These are phyloP conservation scores for Ectemnius cavifrons DNA, from an alignment of 2,888 invertebrate genomes.

Conservation along the genomic window DNA sequence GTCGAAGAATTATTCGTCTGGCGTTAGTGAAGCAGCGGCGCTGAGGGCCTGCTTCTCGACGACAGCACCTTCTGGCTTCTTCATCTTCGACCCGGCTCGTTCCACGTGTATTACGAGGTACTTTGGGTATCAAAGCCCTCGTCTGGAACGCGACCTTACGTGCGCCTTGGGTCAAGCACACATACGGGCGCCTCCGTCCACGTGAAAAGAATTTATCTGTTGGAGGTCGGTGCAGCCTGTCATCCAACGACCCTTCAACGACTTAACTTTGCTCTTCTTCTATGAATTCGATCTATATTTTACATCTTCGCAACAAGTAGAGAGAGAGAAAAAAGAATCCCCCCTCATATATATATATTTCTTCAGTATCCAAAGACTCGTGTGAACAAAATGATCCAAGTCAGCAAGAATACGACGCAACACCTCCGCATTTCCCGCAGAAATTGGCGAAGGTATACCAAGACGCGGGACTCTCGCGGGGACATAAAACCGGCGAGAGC, in stretches of 20 bases:
- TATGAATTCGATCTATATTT: too few relatives aligned
- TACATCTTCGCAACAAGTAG: too few relatives aligned
- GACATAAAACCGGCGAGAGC: conserved; percentile 17
- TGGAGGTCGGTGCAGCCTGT: conserved; percentile 62
- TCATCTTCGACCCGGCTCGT: conserved; percentile 34
- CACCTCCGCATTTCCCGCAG: background rate
- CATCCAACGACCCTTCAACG: conserved; percentile 59
- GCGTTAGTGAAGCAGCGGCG: conserved; percentile 37
- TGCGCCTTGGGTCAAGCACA: conserved; percentile 40
- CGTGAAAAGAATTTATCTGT: conserved; percentile 65
- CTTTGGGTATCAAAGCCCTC: conserved; percentile 44
- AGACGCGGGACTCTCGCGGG: background rate
- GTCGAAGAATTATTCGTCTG: conserved; percentile 61
- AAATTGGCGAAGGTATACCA: background rate
- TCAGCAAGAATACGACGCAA: too few relatives aligned
- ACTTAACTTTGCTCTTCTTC: conserved; percentile 52
- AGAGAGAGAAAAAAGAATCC: too few relatives aligned
- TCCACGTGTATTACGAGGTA: conserved; percentile 53
- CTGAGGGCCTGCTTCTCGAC: conserved; percentile 42
- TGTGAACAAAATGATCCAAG: too few relatives aligned
- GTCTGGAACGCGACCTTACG: conserved; percentile 43
- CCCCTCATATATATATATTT: too few relatives aligned
- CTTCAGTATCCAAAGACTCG: too few relatives aligned
- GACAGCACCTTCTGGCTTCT: conserved; percentile 47
- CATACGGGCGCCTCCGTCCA: conserved; percentile 10